Evolutionary conservation across 2,888 invertebrate genomes (phyloP).

Genomic region (Silvanus unidentatus): DNA sequence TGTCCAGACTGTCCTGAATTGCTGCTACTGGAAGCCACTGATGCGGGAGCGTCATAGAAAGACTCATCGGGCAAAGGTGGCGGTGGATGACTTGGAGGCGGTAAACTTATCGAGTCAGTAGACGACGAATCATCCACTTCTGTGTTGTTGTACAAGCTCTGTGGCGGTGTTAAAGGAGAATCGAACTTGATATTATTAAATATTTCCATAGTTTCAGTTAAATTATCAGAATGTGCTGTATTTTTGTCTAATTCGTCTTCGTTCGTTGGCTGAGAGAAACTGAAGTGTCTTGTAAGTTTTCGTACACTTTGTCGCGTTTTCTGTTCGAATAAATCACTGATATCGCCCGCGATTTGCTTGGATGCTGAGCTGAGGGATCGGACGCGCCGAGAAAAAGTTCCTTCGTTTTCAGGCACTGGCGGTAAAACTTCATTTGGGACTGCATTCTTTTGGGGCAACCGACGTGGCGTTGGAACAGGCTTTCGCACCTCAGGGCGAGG

Average conservation of each 20-base stretch:
- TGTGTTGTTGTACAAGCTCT: slow-evolving; percentile 35
- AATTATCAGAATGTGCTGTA: slow-evolving; percentile 24
- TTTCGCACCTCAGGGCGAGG: slow-evolving; percentile 41
- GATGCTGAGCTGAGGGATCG: slow-evolving; percentile 51
- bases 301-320: slow-evolving; percentile 51
- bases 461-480: slow-evolving; percentile 54
- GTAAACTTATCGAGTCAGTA: slow-evolving; percentile 40
- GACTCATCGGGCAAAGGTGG: slow-evolving; percentile 53
- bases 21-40: slow-evolving; percentile 39
- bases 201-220: slow-evolving; percentile 41
- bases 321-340: slow-evolving; percentile 51
- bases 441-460: slow-evolving; percentile 36
- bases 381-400: slow-evolving; percentile 40
- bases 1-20: slow-evolving; percentile 37
- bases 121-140: slow-evolving; percentile 20
- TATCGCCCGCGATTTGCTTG: slow-evolving; percentile 53
- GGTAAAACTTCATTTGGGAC: slow-evolving; percentile 9
- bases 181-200: slow-evolving; percentile 49
- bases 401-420: slow-evolving; percentile 17
- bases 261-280: slow-evolving; percentile 20
- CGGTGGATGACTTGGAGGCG: slow-evolving; percentile 55
- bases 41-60: slow-evolving; percentile 50
- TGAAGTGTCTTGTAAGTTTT: slow-evolving; percentile 39
- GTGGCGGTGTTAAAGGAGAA: slow-evolving; percentile 27
- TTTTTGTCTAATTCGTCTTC: slow-evolving; percentile 16